Conservation (phyloP, 2,888 invertebrate species). For the Oegoconia quadripuncta region DNA sequence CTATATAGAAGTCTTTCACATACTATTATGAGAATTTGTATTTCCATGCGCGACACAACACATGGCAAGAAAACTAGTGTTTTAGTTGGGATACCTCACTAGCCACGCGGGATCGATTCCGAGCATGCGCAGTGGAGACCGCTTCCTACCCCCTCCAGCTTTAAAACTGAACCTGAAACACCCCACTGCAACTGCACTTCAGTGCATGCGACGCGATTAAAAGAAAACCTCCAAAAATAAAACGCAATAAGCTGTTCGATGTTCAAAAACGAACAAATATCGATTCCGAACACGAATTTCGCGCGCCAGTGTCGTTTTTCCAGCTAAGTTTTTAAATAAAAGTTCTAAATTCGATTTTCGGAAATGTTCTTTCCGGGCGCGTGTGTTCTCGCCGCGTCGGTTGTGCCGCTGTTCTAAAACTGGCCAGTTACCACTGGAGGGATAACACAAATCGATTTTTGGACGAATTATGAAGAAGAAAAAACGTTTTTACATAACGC, state of each 20-base stretch:
- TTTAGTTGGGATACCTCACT: constrained; percentile 57
- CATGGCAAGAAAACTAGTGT: constrained; percentile 50
- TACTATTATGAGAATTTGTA: constrained; percentile 8
- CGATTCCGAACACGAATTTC: constrained; percentile 15
- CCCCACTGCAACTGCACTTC: constrained; percentile 71
- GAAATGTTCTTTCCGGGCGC: constrained; percentile 20
- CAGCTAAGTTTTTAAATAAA: constrained; percentile 10
- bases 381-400: constrained; percentile 13
- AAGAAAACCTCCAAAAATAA: constrained; percentile 44
- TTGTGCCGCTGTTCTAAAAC: constrained; percentile 14
- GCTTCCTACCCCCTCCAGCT: constrained; percentile 40
- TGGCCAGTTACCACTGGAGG: constrained; percentile 30
- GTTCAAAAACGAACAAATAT: constrained; percentile 15
- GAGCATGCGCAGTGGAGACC: constrained; percentile 59
- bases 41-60: constrained; percentile 19
- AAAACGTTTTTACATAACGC: constrained; percentile 53
- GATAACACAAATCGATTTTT: constrained; percentile 26
- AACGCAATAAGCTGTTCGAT: constrained; percentile 26
- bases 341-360: constrained; percentile 12
- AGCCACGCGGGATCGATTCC: constrained; percentile 69
- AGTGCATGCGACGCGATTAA: constrained; percentile 66
- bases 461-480: constrained; percentile 73
- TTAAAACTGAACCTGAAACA: constrained; percentile 40
- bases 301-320: constrained; percentile 5
- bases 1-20: constrained; percentile 1